Base-by-base conservation (phyloP, 2,113 vertebrate species). In the Odocoileus hemionus region DNA sequence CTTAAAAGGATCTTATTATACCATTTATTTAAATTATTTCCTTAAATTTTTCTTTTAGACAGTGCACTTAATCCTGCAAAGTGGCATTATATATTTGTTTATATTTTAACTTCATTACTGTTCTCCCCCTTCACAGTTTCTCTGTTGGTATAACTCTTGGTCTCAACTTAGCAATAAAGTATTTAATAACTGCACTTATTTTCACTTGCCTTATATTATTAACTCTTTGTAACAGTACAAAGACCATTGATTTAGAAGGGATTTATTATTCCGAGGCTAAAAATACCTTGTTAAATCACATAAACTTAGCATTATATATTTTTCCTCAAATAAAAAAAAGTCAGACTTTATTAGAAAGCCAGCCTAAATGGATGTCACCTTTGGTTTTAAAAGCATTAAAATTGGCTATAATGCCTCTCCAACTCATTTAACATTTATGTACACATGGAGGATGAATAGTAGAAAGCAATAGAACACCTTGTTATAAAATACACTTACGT, bases 321-420 rank as follows among this genome's bases (percentile, higher is more conserved):
- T 98, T 98, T 98, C 87, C 97, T 98, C 90, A 97, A 98, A 98
- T 92, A 98, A 97, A 98, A 93, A 97, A 96, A 96, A 57, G 84
- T 86, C 95, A 92, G 94, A 95, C 97, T 98, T 98, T 94, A 98
- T 98, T 97, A 97, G 95, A 94, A 98, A 98, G 98, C 97, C 97
- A 98, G 98, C 95, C 95, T 98, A 98, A 98, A 98, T 96, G 98
- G 98, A 98, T 98, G 95, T 98, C 98, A 98, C 97, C 98, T 98
- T 98, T 99, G 98, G 97, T 98, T 99, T 98, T 98, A 98, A 99
- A 98, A 98, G 97, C 98, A 98, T 98, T 98, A 96, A 98, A 98
- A 98, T 98, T 98, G 98, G 97, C 98, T 98, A 97, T 98, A 98
- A 98, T 98, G 98, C 93, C 93, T 98, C 98, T 97, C 95, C 96